Conservation (phyloP, 1,140 invertebrate species). For the Drosophila serrata region DNA sequence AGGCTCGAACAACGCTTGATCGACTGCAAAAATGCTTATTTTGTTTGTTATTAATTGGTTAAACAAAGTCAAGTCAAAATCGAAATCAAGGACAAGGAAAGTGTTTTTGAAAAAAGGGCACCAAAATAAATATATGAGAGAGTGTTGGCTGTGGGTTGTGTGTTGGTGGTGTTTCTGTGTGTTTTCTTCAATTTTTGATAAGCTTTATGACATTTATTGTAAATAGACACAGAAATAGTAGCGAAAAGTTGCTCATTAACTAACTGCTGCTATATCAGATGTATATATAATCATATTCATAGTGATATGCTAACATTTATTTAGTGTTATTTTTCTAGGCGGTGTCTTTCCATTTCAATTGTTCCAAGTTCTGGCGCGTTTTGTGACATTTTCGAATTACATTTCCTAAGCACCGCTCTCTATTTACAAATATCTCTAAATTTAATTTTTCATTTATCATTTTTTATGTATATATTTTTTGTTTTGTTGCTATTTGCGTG, state of each 20-base stretch:
- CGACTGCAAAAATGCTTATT: constrained; percentile 69
- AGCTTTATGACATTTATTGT: constrained; percentile 71
- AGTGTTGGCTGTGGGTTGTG: constrained; percentile 13
- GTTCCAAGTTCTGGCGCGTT: constrained; percentile 12
- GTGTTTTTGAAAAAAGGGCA: constrained; percentile 11
- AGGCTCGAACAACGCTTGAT: constrained; percentile 62
- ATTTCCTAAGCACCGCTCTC: constrained; percentile 30
- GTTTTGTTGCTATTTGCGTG: constrained; percentile 50
- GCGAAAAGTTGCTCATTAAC: constrained; percentile 66
- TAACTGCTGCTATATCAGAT: constrained; percentile 62
- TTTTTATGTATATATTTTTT: constrained; percentile 28
- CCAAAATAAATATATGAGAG: constrained; percentile 48
- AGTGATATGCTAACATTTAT: constrained; percentile 80
- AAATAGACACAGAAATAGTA: constrained; percentile 80
- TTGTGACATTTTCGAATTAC: constrained; percentile 28
- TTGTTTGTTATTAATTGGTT: constrained; percentile 48
- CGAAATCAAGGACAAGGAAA: constrained; percentile 44
- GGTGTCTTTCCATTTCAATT: constrained; percentile 15
- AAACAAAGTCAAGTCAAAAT: constrained; percentile 53
- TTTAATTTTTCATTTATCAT: constrained; percentile 16
- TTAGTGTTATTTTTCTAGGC: constrained; percentile 31
- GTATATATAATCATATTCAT: constrained; percentile 55
- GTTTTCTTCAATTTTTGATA: constrained; percentile 44
- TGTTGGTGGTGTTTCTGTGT: background rate
- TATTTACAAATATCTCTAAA: constrained; percentile 36